Evolutionary conservation across 2,797 vertebrate genomes (phyloP), one percentile per base, ranked within the genome.

Genomic region (Tympanoctomys barrerae): DNA sequence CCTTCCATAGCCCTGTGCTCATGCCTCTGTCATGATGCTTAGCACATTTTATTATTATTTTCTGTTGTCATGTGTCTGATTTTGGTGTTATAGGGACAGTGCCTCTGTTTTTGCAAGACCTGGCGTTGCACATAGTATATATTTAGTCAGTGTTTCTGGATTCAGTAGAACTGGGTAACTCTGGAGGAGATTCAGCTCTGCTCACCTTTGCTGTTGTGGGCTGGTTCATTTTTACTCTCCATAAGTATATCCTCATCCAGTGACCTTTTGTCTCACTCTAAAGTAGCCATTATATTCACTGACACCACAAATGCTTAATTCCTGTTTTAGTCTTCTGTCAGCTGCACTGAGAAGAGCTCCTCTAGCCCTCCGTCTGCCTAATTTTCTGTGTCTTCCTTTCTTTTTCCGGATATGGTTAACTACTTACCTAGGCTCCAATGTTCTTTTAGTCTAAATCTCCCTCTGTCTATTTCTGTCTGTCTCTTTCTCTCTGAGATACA

Each of bases 91-190:
- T 33, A 39, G 91, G 9, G 49, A 82, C 12, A 2, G 7, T 31
- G 80, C 5, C 33, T 26, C 39, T 24, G 33, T 85, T 61, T 84
- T 85, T 90, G 36, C 21, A 31, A n/a, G 70, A 70, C 49, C 14
- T 86, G 13, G 13, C 6, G 0, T 79, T 77, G 62, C 12, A 54
- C 16, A 16, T 0, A 9, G 2, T 57, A 0, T 46, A 0, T 18
- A 33, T 68, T 81, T 33, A 5, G 3, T 82, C 9, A 28, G 13
- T 79, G 62, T 82, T 93, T 64, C 70, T 73, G 42, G 88, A 79
- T n/a, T 88, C 52, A 61, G 28, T 24, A 66, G 39, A 68, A 39
- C 24, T 61, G 78, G 42, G 7, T 57, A 13, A 61, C 52, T 22
- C 46, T 26, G n/a, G 80, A 49, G 28, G n/a, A 21, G 11, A 11